Evolutionary conservation across 2,888 invertebrate genomes (phyloP), one percentile per base, ranked within the genome.

Genomic region (Bombyx huttoni): DNA sequence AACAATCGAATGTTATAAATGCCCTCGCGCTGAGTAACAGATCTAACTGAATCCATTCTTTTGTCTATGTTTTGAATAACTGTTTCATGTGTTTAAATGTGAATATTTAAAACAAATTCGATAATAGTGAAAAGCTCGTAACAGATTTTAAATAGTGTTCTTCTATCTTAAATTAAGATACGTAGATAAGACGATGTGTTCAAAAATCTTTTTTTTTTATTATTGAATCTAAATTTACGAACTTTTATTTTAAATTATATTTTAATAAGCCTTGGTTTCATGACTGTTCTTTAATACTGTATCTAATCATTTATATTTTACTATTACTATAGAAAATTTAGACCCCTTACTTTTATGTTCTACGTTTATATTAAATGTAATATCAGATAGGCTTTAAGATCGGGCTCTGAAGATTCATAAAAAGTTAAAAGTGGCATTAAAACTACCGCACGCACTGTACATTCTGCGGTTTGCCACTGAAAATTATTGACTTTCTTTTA

Each of bases 1-100:
- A 79, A 85, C 84, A 85, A 86, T 84, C 63, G 68, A 63, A 57
- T 85, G 82, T 83, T 85, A 70, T 80, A 78, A 73, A 81, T 83
- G 75, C 78, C 66, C 72, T 64, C 57, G 54, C 64, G 70, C 68
- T 82, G 81, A 84, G 69, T 80, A 74, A 73, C 61, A 56, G 61
- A 58, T 64, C 61, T 61, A 63, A 60, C 58, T 61, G 55, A 62
- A 55, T 58, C 60, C 60, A 66, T 63, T 65, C 63, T 57, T 57
- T 57, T 55, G 49, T 53, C 56, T 54, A 55, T 65, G 64, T 65
- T 64, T 63, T 54, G 57, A 63, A 58, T 58, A 51, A 40, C 49
- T 55, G 49, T 13, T 10, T 10, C 40, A 40, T 12, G 40, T 40
- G 40, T 40, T 40, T 40, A 40, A 40, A 40, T 40, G 7, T 40